A percentile compares a stretch with the other conserved stretches of the same genome.
Conservation (phyloP, 2,888 invertebrate genomes). For the Perizoma affinitatum region DNA sequence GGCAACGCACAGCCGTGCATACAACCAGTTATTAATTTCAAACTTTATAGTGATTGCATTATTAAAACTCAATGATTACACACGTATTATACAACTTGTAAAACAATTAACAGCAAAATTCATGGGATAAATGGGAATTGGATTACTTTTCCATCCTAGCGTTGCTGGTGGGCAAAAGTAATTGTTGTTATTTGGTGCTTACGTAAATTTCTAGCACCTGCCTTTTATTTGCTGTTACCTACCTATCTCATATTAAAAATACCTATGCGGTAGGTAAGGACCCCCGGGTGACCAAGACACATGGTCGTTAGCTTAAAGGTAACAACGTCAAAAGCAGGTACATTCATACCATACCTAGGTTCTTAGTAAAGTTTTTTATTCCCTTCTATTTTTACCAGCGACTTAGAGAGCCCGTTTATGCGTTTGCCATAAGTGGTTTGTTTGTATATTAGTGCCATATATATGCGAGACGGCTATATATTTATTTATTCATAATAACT, state of each 20-base stretch:
- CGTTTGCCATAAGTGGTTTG: no score
- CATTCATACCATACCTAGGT: no score
- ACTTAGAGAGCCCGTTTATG: no score
- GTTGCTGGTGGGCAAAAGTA: slow-evolving; percentile 32
- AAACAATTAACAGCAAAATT: slow-evolving; percentile 25
- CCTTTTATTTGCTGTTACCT: slow-evolving; percentile 25
- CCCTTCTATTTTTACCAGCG: no score
- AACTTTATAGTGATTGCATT: slow-evolving; percentile 34
- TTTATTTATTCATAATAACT: no score
- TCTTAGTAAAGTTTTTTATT: no score
- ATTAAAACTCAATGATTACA: slow-evolving; percentile 34
- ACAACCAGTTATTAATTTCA: slow-evolving; percentile 24
- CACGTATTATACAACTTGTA: slow-evolving; percentile 28
- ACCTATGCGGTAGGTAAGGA: slow-evolving; percentile 1
- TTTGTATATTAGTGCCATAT: no score
- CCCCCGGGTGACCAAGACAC: no score
- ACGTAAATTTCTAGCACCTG: slow-evolving; percentile 23
- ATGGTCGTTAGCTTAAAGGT: no score
- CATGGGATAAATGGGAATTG: slow-evolving; percentile 26
- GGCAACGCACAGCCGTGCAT: slow-evolving; percentile 7
- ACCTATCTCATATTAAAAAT: neutral
- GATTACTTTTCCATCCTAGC: slow-evolving; percentile 27
- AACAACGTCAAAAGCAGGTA: no score
- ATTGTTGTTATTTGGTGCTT: slow-evolving; percentile 22
- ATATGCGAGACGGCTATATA: no score